Evolutionary conservation across 2,113 vertebrate genomes (phyloP), one percentile per base, ranked within the genome.

Genomic region (Pluvianellus socialis): DNA sequence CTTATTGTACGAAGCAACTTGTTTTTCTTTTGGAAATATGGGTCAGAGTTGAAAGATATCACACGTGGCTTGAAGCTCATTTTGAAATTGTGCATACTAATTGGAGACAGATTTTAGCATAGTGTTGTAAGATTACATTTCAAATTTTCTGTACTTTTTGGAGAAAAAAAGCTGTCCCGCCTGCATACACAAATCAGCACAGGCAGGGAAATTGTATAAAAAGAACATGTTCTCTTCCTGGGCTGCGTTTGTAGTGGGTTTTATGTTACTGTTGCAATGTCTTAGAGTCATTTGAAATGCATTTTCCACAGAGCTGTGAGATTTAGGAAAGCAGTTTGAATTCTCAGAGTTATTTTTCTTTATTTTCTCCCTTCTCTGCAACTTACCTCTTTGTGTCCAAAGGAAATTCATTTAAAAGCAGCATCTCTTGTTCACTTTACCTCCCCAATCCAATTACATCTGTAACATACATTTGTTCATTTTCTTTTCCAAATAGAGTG

Each of bases 131-230:
- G 84, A 93, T 71, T 63, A 33, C 80, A 90, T 95, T 95, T 87
- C 32, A 32, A 50, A 47, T 73, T 90, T 91, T 95, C 59, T 89
- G 74, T 95, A 83, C 75, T 91, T 91, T 92, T 90, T 61, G 11
- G 52, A 80, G 62, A 3, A 76, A 86, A 53, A 92, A 91, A 95
- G 8, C 87, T 79, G 55, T 92, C 94, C 94, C 2, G 80, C 74
- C 84, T 91, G 87, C 49, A 59, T 70, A 58, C 47, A 82, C 50
- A 92, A 95, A 96, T 75, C 32, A 83, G 86, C 66, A 72, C 66
- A 97, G 91, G 62, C 62, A 94, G 89, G 45, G 38, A 96, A 85
- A 95, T 14, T 89, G 71, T 95, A 89, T 94, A 87, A 94, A 94
- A 92, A 95, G 83, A 91, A 53, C 33, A 50, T 42, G 32, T 85